Conservation (phyloP, 2,797 vertebrate species). For the Melanotaenia parkinsoni region DNA sequence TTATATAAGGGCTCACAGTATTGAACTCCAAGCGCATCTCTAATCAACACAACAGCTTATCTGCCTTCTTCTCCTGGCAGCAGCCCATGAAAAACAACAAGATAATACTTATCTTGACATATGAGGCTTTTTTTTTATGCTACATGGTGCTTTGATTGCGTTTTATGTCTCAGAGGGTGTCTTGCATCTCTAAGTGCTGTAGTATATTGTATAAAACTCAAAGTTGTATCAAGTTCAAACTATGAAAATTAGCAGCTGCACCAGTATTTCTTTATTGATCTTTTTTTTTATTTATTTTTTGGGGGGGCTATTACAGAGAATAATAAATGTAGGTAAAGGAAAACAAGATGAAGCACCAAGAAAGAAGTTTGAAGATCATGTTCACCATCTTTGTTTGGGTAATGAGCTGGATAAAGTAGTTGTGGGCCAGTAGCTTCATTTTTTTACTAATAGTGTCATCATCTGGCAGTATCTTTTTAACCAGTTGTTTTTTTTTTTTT, state of each 20-base stretch:
- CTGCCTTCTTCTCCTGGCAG: slow-evolving; percentile 5
- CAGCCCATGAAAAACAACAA: slow-evolving; percentile 26
- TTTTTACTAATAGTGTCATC: too few species aligned
- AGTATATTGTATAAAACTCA: neutral
- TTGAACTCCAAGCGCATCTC: slow-evolving; percentile 8
- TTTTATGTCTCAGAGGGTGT: neutral
- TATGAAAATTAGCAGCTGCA: neutral
- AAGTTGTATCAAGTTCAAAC: neutral
- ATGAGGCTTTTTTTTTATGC: neutral
- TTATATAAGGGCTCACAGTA: slow-evolving; percentile 14
- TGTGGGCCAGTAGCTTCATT: too few species aligned
- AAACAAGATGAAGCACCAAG: neutral
- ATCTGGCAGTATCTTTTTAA: too few species aligned
- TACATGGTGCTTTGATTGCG: neutral
- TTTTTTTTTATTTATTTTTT: neutral
- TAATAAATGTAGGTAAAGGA: neutral
- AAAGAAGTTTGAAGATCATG: neutral
- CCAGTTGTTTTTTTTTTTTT: too few species aligned
- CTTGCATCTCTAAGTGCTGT: neutral
- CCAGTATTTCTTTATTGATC: neutral
- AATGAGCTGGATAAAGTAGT: neutral
- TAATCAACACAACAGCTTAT: slow-evolving; percentile 28
- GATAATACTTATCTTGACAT: slow-evolving; percentile 5
- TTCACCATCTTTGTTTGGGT: neutral
- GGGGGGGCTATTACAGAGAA: neutral